These are phyloP conservation scores for Therioaphis trifolii DNA, from an alignment of 2,888 invertebrate species.

Conservation along the genomic window DNA sequence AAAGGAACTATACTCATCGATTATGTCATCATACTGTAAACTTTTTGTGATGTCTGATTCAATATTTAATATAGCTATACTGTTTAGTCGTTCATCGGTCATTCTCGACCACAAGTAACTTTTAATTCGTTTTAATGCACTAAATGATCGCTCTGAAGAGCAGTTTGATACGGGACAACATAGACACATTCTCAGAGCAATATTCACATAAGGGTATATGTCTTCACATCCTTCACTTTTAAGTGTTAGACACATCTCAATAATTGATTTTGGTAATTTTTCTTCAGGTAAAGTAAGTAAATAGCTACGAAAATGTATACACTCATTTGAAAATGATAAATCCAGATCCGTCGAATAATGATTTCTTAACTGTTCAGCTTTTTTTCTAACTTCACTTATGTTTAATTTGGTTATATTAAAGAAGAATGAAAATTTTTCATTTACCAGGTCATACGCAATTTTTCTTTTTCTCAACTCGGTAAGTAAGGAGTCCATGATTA, in stretches of 20 bases:
- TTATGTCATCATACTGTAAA: constrained; percentile 51
- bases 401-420: neutral
- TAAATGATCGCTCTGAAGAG: neutral
- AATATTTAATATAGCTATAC: constrained; percentile 33
- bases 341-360: too few species aligned
- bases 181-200: constrained; percentile 8
- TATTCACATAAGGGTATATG: constrained; percentile 21
- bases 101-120: neutral
- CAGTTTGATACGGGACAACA: neutral
- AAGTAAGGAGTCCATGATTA: too few species aligned
- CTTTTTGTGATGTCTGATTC: constrained; percentile 49
- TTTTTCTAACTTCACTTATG: neutral
- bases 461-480: too few species aligned
- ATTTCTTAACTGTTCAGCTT: neutral
- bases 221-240: too few species aligned
- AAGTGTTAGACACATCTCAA: too few species aligned
- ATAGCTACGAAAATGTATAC: too few species aligned
- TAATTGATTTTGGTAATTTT: too few species aligned
- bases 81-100: constrained; percentile 21
- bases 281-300: too few species aligned
- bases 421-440: constrained; percentile 1
- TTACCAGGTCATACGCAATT: constrained; percentile 1
- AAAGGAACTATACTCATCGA: constrained; percentile 55
- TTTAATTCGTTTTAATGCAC: neutral
- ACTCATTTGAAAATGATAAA: too few species aligned